These are phyloP conservation scores for Leptopilina drosophilae DNA, from an alignment of 2,888 invertebrate species.

Conservation along the genomic window DNA sequence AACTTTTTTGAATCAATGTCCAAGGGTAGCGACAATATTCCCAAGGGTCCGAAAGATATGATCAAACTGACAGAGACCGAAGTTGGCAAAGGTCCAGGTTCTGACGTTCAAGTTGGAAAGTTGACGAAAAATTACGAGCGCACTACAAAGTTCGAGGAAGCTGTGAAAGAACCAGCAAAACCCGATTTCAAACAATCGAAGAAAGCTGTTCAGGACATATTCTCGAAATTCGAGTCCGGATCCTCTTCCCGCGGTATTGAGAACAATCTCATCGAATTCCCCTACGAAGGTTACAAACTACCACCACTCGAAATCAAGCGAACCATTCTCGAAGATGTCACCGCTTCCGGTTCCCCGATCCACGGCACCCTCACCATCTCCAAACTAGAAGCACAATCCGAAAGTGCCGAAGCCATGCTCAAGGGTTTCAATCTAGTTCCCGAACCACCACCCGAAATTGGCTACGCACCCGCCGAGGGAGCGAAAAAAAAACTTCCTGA, in stretches of 20 bases:
- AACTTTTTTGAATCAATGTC: slow-evolving; percentile 84
- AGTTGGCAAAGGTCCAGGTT: slow-evolving; percentile 66
- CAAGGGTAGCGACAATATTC: slow-evolving; percentile 73
- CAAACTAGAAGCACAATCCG: slow-evolving; percentile 69
- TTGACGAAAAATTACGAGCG: slow-evolving; percentile 74
- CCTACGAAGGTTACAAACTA: slow-evolving; percentile 72
- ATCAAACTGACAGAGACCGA: slow-evolving; percentile 69
- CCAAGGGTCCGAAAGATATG: slow-evolving; percentile 75
- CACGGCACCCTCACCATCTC: slow-evolving; percentile 70
- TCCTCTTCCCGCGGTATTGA: slow-evolving; percentile 68
- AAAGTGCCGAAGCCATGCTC: slow-evolving; percentile 71
- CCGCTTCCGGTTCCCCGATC: slow-evolving; percentile 69
- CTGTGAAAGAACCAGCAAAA: slow-evolving; percentile 49
- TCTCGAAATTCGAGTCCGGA: slow-evolving; percentile 70
- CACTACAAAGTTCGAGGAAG: slow-evolving; percentile 70
- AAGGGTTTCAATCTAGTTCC: slow-evolving; percentile 80
- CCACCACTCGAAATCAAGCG: slow-evolving; percentile 65
- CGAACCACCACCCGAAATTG: slow-evolving; percentile 85
- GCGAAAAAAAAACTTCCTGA: slow-evolving; percentile 77
- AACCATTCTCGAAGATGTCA: slow-evolving; percentile 70
- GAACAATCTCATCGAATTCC: slow-evolving; percentile 73
- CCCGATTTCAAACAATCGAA: slow-evolving; percentile 65
- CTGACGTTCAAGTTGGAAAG: slow-evolving; percentile 72
- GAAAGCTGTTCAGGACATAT: slow-evolving; percentile 71
- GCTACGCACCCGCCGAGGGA: slow-evolving; percentile 78